A percentile compares a stretch with the other conserved stretches of the same genome.
phyloP scores from a whole-genome alignment of 2,888 invertebrate genomes.

The Trichopoda pennipes region DNA sequence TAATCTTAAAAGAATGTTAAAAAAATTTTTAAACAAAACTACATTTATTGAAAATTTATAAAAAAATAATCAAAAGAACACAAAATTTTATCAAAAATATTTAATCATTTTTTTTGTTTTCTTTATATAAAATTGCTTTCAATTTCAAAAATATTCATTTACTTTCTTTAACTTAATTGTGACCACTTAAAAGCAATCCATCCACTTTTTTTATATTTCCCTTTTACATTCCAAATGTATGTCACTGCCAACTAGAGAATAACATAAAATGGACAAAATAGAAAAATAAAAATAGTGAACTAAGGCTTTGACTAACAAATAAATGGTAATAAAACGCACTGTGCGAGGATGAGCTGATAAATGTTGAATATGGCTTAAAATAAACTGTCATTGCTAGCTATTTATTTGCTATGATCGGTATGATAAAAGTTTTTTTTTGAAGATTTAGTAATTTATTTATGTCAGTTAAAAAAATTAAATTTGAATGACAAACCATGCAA shows the following conservation, averaged over 20 bases:
- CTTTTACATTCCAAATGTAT: conserved; percentile 48
- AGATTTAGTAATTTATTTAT: no score
- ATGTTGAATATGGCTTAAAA: neutral
- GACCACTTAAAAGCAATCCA: conserved; percentile 57
- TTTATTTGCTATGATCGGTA: no score
- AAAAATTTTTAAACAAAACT: no score
- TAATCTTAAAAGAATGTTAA: no score
- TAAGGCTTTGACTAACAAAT: conserved; percentile 41
- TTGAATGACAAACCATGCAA: no score
- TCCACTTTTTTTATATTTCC: conserved; percentile 31
- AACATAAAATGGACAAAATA: conserved; percentile 29
- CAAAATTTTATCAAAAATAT: neutral
- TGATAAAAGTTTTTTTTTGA: neutral
- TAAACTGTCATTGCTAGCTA: no score
- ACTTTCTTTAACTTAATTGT: conserved; percentile 56
- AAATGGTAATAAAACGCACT: conserved; percentile 60
- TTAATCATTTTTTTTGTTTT: neutral
- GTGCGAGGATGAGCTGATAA: neutral
- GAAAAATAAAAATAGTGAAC: conserved; percentile 9
- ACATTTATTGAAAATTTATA: no score
- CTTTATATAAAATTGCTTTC: neutral
- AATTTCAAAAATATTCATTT: conserved; percentile 31
- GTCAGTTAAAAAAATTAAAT: no score
- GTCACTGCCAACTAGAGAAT: conserved; percentile 62
- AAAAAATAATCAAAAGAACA: neutral